phyloP scores from a whole-genome alignment of 2,888 invertebrate species.

The Therioaphis trifolii region DNA sequence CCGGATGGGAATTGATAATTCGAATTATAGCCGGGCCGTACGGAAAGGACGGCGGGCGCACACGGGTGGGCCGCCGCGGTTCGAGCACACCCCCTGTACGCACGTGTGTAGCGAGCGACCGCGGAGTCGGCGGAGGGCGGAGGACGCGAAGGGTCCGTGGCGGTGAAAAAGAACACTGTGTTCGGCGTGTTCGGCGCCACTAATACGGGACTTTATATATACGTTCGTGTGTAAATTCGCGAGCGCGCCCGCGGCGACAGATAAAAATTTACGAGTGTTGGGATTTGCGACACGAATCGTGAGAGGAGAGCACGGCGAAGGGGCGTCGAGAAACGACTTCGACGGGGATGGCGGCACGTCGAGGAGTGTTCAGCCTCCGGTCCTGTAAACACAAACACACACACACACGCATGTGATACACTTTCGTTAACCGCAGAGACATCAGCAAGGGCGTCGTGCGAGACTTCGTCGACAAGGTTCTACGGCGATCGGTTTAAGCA shows the following conservation, averaged over 20 bases:
- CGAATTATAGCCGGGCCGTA: slow-evolving; percentile 8
- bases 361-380: no score
- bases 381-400: no score
- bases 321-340: background rate
- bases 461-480: no score
- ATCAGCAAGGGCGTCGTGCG: no score
- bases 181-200: background rate
- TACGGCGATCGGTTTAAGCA: no score
- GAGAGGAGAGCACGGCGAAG: background rate
- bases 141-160: no score
- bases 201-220: slow-evolving; percentile 29
- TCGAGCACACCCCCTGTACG: no score
- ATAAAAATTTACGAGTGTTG: slow-evolving; percentile 58
- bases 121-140: no score
- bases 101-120: background rate
- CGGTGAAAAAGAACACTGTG: background rate
- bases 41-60: no score
- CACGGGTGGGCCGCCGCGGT: no score
- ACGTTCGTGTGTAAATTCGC: background rate
- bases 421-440: no score
- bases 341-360: background rate
- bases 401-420: no score
- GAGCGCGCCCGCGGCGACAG: slow-evolving; percentile 6
- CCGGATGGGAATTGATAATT: slow-evolving; percentile 59
- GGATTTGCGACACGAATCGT: slow-evolving; percentile 35